phyloP scores from a whole-genome alignment of 2,888 invertebrate species.

The Molorchus minor region DNA sequence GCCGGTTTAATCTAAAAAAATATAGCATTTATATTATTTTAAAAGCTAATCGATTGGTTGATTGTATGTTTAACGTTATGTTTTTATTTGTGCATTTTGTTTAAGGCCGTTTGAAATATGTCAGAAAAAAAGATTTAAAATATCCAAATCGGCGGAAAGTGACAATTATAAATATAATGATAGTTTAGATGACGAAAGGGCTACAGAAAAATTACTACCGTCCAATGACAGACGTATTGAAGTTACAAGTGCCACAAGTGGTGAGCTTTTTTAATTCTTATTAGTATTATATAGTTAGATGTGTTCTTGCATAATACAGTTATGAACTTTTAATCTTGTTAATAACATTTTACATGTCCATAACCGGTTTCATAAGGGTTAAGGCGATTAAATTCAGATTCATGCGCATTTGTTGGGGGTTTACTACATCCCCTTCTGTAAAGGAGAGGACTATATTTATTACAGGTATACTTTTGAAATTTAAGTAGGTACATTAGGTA shows the following conservation, averaged over 20 bases:
- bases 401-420: not conserved
- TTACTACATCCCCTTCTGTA: too few species aligned
- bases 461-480: too few species aligned
- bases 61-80: not conserved
- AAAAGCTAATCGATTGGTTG: constrained; percentile 2
- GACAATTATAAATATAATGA: constrained; percentile 65
- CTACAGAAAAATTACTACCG: constrained; percentile 51
- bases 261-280: constrained; percentile 3
- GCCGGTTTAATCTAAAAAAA: constrained; percentile 30
- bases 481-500: too few species aligned
- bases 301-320: not conserved
- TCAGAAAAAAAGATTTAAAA: constrained; percentile 68
- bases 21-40: constrained; percentile 22
- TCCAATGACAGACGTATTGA: constrained; percentile 36
- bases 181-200: constrained; percentile 53
- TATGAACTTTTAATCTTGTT: not conserved
- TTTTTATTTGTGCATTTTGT: too few species aligned
- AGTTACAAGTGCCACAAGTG: constrained; percentile 35
- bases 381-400: not conserved
- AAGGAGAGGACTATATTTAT: too few species aligned
- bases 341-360: not conserved
- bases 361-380: not conserved
- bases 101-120: too few species aligned
- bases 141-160: constrained; percentile 69
- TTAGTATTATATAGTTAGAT: not conserved